phyloP scores from a whole-genome alignment of 2,888 invertebrate genomes.

The Apamea sordens region DNA sequence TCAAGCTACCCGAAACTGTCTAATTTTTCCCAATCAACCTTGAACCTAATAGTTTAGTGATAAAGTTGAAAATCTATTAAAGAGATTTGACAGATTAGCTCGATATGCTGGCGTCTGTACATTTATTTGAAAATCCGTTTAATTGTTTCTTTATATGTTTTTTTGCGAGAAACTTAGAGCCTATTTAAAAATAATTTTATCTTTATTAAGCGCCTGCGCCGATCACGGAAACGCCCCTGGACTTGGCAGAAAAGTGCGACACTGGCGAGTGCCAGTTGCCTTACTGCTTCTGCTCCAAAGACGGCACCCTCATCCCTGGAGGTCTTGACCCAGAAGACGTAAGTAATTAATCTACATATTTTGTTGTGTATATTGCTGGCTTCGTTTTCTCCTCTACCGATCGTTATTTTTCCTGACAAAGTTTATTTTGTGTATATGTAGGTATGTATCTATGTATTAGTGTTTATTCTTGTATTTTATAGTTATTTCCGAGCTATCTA shows the following conservation, averaged over 20 bases:
- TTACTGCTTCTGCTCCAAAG: constrained; percentile 97
- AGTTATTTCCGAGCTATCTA: neutral
- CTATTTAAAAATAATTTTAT: neutral
- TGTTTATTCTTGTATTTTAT: neutral
- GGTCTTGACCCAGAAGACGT: constrained; percentile 95
- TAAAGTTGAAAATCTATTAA: no score
- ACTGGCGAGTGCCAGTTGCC: constrained; percentile 94
- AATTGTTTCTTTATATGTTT: neutral
- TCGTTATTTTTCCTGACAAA: neutral
- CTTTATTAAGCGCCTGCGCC: constrained; percentile 93
- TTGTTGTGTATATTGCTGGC: neutral
- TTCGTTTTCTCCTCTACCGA: no score
- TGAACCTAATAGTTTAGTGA: no score
- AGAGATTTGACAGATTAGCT: no score
- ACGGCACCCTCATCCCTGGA: constrained; percentile 96
- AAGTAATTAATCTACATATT: constrained; percentile 70
- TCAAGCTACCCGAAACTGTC: no score
- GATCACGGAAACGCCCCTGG: constrained; percentile 94
- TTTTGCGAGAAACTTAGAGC: neutral
- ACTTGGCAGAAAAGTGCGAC: constrained; percentile 95
- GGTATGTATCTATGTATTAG: no score
- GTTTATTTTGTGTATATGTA: no score
- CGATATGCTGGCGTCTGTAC: no score
- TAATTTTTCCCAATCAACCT: no score
- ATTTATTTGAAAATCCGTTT: neutral